Percentiles rank a stretch among this genome's conserved stretches.
Evolutionary conservation across 1,140 invertebrate species (phyloP).

Genomic region (Andricus grossulariae): DNA sequence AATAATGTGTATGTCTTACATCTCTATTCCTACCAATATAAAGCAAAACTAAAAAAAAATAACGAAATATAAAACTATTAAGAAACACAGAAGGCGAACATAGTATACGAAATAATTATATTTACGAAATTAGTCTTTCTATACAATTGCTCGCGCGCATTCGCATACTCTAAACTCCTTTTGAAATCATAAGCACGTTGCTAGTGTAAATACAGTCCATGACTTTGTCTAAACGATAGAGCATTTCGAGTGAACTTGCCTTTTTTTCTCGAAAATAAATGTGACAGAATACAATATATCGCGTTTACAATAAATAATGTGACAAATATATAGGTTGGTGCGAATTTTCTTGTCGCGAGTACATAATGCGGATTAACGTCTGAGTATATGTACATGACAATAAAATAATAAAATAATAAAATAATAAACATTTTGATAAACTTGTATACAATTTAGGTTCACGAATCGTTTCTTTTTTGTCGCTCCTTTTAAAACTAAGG

Average conservation of each 20-base stretch:
- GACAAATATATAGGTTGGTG: conserved; percentile 45
- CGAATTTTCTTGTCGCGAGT: conserved; percentile 51
- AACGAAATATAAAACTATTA: conserved; percentile 1
- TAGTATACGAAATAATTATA: conserved; percentile 75
- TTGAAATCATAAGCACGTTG: conserved; percentile 34
- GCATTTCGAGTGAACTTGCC: conserved; percentile 56
- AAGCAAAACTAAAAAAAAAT: neutral
- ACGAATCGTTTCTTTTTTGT: conserved; percentile 47
- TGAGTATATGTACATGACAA: conserved; percentile 56
- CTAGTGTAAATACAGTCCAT: neutral
- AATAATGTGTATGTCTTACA: no score
- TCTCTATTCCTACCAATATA: no score
- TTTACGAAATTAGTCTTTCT: conserved; percentile 76
- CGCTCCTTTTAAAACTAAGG: conserved; percentile 64
- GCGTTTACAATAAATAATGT: conserved; percentile 67
- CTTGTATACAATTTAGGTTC: conserved; percentile 60
- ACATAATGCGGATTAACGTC: conserved; percentile 57
- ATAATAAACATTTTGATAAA: conserved; percentile 56
- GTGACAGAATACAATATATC: conserved; percentile 44
- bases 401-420: conserved; percentile 33
- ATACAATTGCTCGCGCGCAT: conserved; percentile 69
- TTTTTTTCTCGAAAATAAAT: conserved; percentile 38
- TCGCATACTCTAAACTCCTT: conserved; percentile 55
- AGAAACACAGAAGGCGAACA: conserved; percentile 36
- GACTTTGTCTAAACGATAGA: conserved; percentile 39